Evolutionary conservation across 2,888 invertebrate genomes (phyloP).

Genomic region (Zootermopsis nevadensis): DNA sequence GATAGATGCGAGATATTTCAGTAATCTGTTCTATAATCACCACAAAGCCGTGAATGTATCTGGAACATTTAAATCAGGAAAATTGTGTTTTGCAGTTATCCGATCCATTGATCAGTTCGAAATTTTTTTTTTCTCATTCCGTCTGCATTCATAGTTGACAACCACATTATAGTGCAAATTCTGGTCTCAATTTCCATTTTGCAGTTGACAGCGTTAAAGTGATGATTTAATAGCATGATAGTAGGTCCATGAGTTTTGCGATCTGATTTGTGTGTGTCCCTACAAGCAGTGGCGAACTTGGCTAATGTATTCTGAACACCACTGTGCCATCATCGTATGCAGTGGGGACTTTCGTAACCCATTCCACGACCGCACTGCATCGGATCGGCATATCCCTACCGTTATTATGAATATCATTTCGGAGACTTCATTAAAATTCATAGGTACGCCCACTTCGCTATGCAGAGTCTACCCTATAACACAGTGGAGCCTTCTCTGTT

Average conservation of each 20-base stretch:
- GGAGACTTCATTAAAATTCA: conserved; percentile 51
- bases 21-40: neutral
- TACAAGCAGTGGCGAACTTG: neutral
- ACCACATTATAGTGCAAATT: conserved; percentile 16
- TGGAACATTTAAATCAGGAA: neutral
- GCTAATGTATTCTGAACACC: conserved; percentile 22
- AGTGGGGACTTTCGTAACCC: neutral
- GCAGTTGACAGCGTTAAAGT: conserved; percentile 7
- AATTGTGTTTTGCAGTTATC: conserved; percentile 13
- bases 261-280: conserved; percentile 4
- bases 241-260: conserved; percentile 19
- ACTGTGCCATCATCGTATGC: neutral
- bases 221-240: neutral
- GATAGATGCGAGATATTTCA: neutral
- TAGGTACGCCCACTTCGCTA: conserved; percentile 31
- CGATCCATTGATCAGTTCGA: conserved; percentile 16
- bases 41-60: conserved; percentile 5
- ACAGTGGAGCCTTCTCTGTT: conserved; percentile 33
- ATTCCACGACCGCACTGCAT: neutral
- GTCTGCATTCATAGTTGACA: neutral
- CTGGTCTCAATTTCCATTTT: conserved; percentile 9
- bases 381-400: conserved; percentile 31
- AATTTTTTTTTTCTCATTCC: neutral
- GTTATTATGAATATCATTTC: conserved; percentile 49
- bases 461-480: neutral